phyloP scores from a whole-genome alignment of 2,888 invertebrate species.

The Glaucopsyche alexis region DNA sequence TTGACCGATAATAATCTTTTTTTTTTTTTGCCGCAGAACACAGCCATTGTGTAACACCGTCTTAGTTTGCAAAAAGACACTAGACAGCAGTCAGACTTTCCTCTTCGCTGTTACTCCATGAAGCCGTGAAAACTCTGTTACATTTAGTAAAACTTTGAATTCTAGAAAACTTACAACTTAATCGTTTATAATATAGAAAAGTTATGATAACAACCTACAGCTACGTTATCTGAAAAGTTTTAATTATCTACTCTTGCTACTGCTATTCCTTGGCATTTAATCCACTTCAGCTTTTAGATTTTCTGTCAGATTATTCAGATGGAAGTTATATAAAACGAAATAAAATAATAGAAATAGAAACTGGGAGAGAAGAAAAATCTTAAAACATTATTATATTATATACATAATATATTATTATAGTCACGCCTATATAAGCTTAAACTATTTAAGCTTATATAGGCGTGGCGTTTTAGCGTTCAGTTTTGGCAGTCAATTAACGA shows the following conservation, averaged over 20 bases:
- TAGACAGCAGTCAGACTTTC: background rate
- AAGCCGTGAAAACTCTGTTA: background rate
- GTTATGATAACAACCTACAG: background rate
- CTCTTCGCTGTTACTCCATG: constrained; percentile 12
- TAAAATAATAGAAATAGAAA: too few species aligned
- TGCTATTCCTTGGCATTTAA: background rate
- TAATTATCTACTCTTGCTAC: background rate
- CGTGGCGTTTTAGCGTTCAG: too few species aligned
- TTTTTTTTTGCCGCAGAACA: too few species aligned
- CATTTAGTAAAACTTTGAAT: constrained; percentile 26
- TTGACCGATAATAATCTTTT: too few species aligned
- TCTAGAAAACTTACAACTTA: constrained; percentile 12
- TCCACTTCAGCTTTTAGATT: background rate
- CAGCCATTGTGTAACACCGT: too few species aligned
- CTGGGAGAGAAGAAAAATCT: too few species aligned
- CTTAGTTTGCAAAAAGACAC: background rate
- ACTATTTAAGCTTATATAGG: too few species aligned
- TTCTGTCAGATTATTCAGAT: background rate
- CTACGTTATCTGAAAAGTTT: background rate
- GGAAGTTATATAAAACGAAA: background rate
- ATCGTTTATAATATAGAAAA: constrained; percentile 4
- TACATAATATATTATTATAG: too few species aligned
- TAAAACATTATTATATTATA: too few species aligned
- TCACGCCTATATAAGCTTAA: too few species aligned
- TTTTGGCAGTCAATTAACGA: too few species aligned